phyloP scores from a whole-genome alignment of 1,140 invertebrate genomes.

The Pseudomyrmex dendroicus region DNA sequence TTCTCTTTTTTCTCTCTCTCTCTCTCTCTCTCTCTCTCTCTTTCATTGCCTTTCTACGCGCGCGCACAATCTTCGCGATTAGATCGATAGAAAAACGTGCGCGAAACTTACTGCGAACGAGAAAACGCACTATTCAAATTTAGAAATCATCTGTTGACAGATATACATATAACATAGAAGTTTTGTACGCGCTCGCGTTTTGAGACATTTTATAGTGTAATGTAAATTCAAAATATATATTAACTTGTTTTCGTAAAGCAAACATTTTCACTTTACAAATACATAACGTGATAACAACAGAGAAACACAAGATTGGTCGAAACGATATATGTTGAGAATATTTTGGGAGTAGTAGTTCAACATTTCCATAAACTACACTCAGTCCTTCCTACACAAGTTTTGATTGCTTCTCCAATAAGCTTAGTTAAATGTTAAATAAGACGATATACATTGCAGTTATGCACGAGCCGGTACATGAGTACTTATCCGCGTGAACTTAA shows the following conservation, averaged over 20 bases:
- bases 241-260: neutral
- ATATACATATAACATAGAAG: neutral
- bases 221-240: neutral
- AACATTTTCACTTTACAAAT: neutral
- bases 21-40: slow-evolving; percentile 41
- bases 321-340: slow-evolving; percentile 73
- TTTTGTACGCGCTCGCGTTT: neutral
- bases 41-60: slow-evolving; percentile 41
- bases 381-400: slow-evolving; percentile 78
- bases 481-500: neutral
- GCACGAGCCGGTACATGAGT: neutral
- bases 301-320: neutral
- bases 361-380: slow-evolving; percentile 70
- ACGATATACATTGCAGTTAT: slow-evolving; percentile 72
- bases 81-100: neutral
- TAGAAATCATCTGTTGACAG: neutral
- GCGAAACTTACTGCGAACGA: slow-evolving; percentile 12
- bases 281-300: neutral
- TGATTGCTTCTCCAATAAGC: slow-evolving; percentile 84
- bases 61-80: neutral
- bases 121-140: neutral
- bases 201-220: neutral
- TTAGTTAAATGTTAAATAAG: slow-evolving; percentile 83
- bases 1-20: slow-evolving; percentile 57
- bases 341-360: slow-evolving; percentile 74